Conservation (phyloP, 2,797 vertebrate genomes). For the Chaetophractus vellerosus region DNA sequence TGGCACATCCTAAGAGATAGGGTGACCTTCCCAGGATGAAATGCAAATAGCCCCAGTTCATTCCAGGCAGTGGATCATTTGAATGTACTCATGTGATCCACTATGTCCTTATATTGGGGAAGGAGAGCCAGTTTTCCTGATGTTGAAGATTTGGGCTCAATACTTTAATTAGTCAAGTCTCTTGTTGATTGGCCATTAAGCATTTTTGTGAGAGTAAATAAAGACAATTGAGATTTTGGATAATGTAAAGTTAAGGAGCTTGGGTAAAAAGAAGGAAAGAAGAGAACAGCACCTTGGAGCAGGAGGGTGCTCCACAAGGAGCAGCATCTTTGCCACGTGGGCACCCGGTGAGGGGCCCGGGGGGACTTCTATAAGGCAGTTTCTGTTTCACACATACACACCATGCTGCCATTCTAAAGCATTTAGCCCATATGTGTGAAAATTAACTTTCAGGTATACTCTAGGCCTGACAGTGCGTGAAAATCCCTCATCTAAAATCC, state of each 20-base stretch:
- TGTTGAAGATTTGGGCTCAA: not conserved
- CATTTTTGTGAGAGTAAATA: not conserved
- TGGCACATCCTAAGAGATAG: not conserved
- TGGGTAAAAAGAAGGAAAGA: not conserved
- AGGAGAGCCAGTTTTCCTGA: not conserved
- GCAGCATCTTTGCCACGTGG: not conserved
- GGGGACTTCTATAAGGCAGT: not conserved
- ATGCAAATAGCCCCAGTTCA: not conserved
- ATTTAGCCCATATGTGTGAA: not conserved
- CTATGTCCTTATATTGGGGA: not conserved
- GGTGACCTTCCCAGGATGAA: not conserved
- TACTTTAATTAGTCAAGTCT: not conserved
- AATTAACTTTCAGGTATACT: not conserved
- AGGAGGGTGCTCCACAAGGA: not conserved
- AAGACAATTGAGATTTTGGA: not conserved
- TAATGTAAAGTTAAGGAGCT: not conserved
- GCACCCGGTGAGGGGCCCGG: not conserved
- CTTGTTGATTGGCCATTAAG: not conserved
- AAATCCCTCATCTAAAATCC: slow-evolving; percentile 58
- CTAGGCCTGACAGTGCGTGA: not conserved
- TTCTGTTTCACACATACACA: not conserved
- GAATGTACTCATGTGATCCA: not conserved
- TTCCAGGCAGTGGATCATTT: not conserved
- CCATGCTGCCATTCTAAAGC: not conserved
- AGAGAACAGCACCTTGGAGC: not conserved